Evolutionary conservation across 2,797 vertebrate species (phyloP), one percentile per base, ranked within the genome.

Genomic region (Chanos chanos): DNA sequence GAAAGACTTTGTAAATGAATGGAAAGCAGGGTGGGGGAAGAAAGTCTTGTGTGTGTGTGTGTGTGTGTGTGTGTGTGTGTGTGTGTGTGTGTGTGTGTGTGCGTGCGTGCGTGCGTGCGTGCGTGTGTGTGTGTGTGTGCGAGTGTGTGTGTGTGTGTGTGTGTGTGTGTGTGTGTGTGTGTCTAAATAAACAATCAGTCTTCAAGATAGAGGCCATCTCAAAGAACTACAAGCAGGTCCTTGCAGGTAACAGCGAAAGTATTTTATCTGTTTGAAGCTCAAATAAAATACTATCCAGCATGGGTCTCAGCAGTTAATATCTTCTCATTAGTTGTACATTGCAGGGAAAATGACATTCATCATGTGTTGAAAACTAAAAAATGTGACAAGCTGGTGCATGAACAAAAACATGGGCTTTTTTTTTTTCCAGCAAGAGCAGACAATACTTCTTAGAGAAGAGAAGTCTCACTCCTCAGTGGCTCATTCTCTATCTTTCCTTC

Each of bases 1-100:
- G 52, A 62, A 66, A 30, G 49, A 73, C 34, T 61, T 63, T 61
- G 64, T 58, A 66, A 79, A 74, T 69, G 61, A 75, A 78, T 58
- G 48, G 61, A 68, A 65, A 47, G 30, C 41, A 61, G 47, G 65
- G 28, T 30, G 53, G 51, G 40, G 52, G 41, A 40, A 63, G 31
- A n/a, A n/a, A n/a, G n/a, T n/a, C 49, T n/a, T n/a, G n/a, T n/a
- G n/a, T n/a, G n/a, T n/a, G n/a, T n/a, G n/a, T n/a, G n/a, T n/a
- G n/a, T n/a, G 54, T 51, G 44, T 47, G 52, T 33, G 15, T 39
- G 47, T 59, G 47, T 19, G 36, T 52, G 50, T 22, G 33, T 16
- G 8, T 22, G 31, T 15, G 19, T 27, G 66, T 41, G 40, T 50
- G 40, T 58, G 48, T 33, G 39, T 21, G 33, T n/a, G 37, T 31